phyloP scores from a whole-genome alignment of 2,888 invertebrate species.

The Oxytorus armatus region DNA sequence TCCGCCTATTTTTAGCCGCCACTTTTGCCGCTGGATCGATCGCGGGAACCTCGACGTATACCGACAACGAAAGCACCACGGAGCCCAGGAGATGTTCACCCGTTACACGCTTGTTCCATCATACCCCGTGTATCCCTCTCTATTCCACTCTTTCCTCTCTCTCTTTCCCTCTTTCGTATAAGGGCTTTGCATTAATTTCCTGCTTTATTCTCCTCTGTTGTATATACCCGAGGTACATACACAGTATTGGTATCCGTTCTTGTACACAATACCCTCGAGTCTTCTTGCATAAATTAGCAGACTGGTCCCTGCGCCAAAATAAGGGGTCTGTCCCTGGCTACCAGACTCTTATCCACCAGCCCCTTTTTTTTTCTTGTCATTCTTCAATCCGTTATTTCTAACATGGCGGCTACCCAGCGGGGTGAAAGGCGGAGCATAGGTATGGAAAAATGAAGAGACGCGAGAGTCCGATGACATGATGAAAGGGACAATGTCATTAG shows the following conservation, averaged over 20 bases:
- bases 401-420: constrained; percentile 36
- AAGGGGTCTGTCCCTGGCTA: constrained; percentile 55
- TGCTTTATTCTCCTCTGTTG: constrained; percentile 26
- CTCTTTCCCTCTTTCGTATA: constrained; percentile 26
- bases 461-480: constrained; percentile 7
- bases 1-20: constrained; percentile 52
- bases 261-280: constrained; percentile 55
- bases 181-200: constrained; percentile 64
- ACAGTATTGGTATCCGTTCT: constrained; percentile 34
- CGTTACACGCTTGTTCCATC: constrained; percentile 45
- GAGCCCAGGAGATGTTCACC: constrained; percentile 26
- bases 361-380: constrained; percentile 37
- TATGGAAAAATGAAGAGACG: constrained; percentile 17
- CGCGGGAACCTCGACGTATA: constrained; percentile 63
- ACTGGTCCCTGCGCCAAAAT: constrained; percentile 56
- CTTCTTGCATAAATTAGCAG: constrained; percentile 77
- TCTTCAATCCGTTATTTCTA: constrained; percentile 40
- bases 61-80: constrained; percentile 29
- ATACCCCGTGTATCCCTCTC: constrained; percentile 6
- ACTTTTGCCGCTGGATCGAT: constrained; percentile 62
- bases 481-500: background rate
- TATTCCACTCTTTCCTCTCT: constrained; percentile 12
- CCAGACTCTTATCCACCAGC: constrained; percentile 39
- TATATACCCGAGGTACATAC: constrained; percentile 33
- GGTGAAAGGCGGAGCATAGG: constrained; percentile 42